Base-by-base conservation (phyloP, 2,888 invertebrate genomes). In the Acrobasis consociella region DNA sequence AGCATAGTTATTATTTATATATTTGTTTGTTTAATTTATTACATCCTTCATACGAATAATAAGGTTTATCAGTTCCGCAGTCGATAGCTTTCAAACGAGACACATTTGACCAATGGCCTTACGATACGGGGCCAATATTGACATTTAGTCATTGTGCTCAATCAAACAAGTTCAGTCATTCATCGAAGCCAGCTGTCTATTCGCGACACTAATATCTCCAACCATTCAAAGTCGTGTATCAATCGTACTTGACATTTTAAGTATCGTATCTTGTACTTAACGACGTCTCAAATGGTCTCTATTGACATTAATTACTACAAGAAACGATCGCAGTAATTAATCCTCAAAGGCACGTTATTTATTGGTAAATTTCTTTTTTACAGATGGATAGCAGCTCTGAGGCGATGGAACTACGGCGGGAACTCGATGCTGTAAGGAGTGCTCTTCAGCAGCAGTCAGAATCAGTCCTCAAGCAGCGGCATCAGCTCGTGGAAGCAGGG, bases 341-440 rank as follows among this genome's bases (percentile, higher is more conserved):
- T 71, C 66, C 65, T 66, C 58, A 64, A 58, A 53, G n/a, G 63
- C 42, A 60, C 55, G 49, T 62, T 51, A 38, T 53, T 60, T 70
- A 39, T 38, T n/a, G 52, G 37, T 56, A 9, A 16, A 73, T 83
- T 76, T 80, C 73, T 74, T 72, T 78, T 69, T 94, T 94, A 49
- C 94, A 95, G 95, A 94, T 95, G 94, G 94, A 94, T 82, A 93
- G 94, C 83, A 95, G 95, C 72, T 91, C 93, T 64, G 93, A 94
- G 75, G 93, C 94, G 68, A 89, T 93, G 81, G 91, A 93, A 75
- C 80, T 94, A 70, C 87, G 94, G 70, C 90, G 93, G 66, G 95
- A 96, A 88, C 85, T 96, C 73, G 94, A 94, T 75, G 94, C 94
- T 62, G 95, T 95, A 15, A 94, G 94, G 71, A 94, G 94, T 70